A percentile compares a stretch with the other conserved stretches of the same genome.
phyloP scores from a whole-genome alignment of 2,797 vertebrate genomes.

The Spinibarbus caldwelli region DNA sequence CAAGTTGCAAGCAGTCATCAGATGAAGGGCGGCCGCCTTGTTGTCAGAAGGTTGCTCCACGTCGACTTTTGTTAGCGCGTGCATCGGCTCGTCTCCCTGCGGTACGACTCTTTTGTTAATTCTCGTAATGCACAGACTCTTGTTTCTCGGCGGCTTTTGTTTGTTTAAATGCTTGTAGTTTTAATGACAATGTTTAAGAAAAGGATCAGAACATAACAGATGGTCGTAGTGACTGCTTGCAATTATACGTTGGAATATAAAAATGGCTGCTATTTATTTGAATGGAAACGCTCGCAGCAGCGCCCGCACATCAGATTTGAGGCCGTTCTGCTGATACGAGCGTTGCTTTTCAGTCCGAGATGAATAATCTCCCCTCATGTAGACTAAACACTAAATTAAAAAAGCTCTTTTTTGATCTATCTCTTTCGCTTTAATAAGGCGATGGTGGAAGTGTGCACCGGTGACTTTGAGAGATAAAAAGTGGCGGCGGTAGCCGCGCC shows the following conservation, averaged over 20 bases:
- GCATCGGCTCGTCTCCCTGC: slow-evolving; percentile 46
- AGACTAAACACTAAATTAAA: slow-evolving; percentile 87
- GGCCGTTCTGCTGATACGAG: slow-evolving; percentile 77
- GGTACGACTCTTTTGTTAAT: slow-evolving; percentile 56
- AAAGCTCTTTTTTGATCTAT: slow-evolving; percentile 72
- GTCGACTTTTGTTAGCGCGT: slow-evolving; percentile 65
- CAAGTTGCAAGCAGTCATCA: slow-evolving; percentile 67
- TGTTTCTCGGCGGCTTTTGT: slow-evolving; percentile 45
- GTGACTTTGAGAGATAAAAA: slow-evolving; percentile 79
- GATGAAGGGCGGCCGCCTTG: slow-evolving; percentile 67
- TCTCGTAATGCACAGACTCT: slow-evolving; percentile 25
- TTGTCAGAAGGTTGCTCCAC: slow-evolving; percentile 75
- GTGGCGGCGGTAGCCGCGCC: slow-evolving; percentile 69
- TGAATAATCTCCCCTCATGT: slow-evolving; percentile 81
- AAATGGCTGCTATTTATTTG: slow-evolving; percentile 70
- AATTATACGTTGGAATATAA: slow-evolving; percentile 64
- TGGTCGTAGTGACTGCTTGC: slow-evolving; percentile 72
- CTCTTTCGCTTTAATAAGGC: slow-evolving; percentile 43
- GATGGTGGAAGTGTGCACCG: slow-evolving; percentile 70
- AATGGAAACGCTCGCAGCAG: slow-evolving; percentile 70
- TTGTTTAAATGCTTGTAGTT: slow-evolving; percentile 64
- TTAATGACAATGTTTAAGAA: slow-evolving; percentile 60
- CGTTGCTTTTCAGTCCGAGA: slow-evolving; percentile 67
- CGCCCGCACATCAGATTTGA: slow-evolving; percentile 69
- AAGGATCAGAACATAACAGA: slow-evolving; percentile 67